Conservation (phyloP, 2,888 invertebrate genomes). For the Limnephilus rhombicus region DNA sequence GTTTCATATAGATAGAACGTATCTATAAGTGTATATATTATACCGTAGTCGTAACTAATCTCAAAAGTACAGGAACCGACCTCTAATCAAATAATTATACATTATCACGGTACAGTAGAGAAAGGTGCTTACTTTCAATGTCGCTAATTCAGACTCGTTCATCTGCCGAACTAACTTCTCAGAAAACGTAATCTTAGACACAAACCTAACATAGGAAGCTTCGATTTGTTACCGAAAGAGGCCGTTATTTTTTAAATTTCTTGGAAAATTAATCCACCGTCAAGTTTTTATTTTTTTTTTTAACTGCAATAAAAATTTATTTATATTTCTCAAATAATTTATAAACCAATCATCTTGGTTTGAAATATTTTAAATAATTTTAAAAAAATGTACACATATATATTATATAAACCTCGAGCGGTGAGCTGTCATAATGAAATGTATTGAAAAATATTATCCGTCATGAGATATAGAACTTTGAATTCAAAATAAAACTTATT, state of each 20-base stretch:
- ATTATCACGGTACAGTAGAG: not conserved
- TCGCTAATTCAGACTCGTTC: not conserved
- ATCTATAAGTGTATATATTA: too few species aligned
- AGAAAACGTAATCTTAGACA: not conserved
- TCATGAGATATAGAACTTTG: not conserved
- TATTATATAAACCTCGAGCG: too few species aligned
- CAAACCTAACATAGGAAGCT: slow-evolving; percentile 4
- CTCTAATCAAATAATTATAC: not conserved
- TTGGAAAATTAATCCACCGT: too few species aligned
- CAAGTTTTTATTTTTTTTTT: too few species aligned
- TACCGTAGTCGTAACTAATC: too few species aligned
- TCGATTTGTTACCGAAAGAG: slow-evolving; percentile 5
- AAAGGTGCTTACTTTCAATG: not conserved
- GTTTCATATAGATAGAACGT: too few species aligned
- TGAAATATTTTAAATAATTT: too few species aligned
- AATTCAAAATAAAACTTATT: not conserved
- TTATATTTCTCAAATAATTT: too few species aligned
- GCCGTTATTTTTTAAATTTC: not conserved
- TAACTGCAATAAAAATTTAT: not conserved
- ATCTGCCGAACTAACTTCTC: not conserved
- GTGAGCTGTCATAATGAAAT: not conserved
- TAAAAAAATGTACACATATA: too few species aligned
- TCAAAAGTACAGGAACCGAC: not conserved
- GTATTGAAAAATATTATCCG: not conserved
- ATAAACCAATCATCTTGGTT: too few species aligned